A percentile compares a stretch with the other conserved stretches of the same genome.
phyloP scores from a whole-genome alignment of 1,140 invertebrate species.

The Heterodera schachtii region DNA sequence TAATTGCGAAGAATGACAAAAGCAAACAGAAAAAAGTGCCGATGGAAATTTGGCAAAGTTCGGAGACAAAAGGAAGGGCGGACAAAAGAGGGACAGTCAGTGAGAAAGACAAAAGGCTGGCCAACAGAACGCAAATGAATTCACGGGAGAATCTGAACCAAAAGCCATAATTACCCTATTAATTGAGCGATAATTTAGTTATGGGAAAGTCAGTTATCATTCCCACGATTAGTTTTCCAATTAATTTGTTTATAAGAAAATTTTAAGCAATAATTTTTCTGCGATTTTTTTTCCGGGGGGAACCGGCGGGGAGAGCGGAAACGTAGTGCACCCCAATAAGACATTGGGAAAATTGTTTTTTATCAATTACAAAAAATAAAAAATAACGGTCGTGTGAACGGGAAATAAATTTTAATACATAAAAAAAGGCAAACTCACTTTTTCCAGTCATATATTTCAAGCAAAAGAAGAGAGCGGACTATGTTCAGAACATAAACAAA shows the following conservation, averaged over 20 bases:
- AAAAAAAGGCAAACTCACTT: constrained; percentile 53
- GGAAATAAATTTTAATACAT: too few species aligned
- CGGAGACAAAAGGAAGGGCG: not conserved
- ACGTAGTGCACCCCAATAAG: too few species aligned
- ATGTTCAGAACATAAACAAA: constrained; percentile 76
- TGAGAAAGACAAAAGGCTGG: constrained; percentile 59
- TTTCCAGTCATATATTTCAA: constrained; percentile 69
- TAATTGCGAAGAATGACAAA: constrained; percentile 49
- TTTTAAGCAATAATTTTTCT: too few species aligned
- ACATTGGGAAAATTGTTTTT: too few species aligned
- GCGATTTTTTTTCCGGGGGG: too few species aligned
- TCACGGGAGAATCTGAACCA: constrained; percentile 52
- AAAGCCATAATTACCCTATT: not conserved
- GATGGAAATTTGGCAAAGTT: constrained; percentile 5
- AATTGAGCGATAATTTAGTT: too few species aligned
- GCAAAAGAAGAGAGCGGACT: constrained; percentile 65
- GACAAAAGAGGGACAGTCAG: constrained; percentile 38
- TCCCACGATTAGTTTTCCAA: too few species aligned
- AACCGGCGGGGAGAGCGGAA: too few species aligned
- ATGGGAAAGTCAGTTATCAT: too few species aligned
- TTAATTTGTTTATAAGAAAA: too few species aligned
- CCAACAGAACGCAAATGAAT: constrained; percentile 53
- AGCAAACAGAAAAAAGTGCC: constrained; percentile 22
- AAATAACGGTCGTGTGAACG: too few species aligned
- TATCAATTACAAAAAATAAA: too few species aligned